Conservation (phyloP, 2,888 invertebrate genomes). For the Argynnis bischoffii region DNA sequence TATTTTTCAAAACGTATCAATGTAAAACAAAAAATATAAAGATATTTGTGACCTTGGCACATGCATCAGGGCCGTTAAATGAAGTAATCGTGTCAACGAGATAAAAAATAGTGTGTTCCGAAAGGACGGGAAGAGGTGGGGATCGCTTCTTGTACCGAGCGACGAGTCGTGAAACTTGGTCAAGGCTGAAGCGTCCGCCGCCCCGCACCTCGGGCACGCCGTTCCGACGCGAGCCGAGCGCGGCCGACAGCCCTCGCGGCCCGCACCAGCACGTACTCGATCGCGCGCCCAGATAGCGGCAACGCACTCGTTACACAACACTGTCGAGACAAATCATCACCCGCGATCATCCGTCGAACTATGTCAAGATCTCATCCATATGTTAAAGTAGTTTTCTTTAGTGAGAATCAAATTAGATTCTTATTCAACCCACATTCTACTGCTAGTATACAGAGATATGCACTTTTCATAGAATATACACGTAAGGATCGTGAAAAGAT, state of each 20-base stretch:
- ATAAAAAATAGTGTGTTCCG: conserved; percentile 53
- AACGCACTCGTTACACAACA: conserved; percentile 69
- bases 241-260: conserved; percentile 49
- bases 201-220: conserved; percentile 52
- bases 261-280: conserved; percentile 48
- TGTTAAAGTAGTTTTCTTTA: conserved; percentile 41
- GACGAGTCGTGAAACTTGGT: conserved; percentile 81
- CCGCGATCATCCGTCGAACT: conserved; percentile 69
- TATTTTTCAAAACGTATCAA: background rate
- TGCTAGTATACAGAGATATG: background rate
- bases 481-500: too few species aligned
- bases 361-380: conserved; percentile 74
- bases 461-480: too few species aligned
- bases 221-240: conserved; percentile 64
- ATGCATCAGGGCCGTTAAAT: conserved; percentile 61
- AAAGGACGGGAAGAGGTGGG: conserved; percentile 80
- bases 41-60: conserved; percentile 60
- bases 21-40: conserved; percentile 29
- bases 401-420: conserved; percentile 42
- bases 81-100: conserved; percentile 75
- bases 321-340: conserved; percentile 72
- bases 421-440: conserved; percentile 31
- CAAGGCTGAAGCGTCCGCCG: conserved; percentile 72
- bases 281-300: conserved; percentile 51
- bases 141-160: conserved; percentile 78